A percentile compares a stretch with the other conserved stretches of the same genome.
Evolutionary conservation across 2,888 invertebrate species (phyloP).

Genomic region (Sipunculus nudus): DNA sequence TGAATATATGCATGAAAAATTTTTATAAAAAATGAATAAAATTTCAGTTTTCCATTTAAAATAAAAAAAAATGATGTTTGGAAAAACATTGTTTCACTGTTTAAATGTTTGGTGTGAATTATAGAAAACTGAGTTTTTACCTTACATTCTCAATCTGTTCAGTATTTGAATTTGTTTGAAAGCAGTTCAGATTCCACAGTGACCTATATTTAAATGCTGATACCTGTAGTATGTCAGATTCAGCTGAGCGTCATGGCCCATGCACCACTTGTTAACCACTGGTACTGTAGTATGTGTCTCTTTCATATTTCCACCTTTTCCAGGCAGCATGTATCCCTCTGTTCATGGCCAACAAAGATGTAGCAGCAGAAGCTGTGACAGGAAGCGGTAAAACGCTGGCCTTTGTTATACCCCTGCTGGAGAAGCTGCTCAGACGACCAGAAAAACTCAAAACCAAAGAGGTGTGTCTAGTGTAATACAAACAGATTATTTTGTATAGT

Average conservation of each 20-base stretch:
- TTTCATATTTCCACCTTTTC: constrained; percentile 5
- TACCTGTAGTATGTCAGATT: too few relatives aligned
- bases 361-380: constrained; percentile 97
- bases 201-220: too few relatives aligned
- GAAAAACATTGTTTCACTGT: too few relatives aligned
- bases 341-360: constrained; percentile 90
- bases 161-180: neutral
- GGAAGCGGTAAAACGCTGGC: constrained; percentile 98
- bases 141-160: neutral
- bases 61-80: too few relatives aligned
- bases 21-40: too few relatives aligned
- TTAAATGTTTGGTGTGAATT: too few relatives aligned
- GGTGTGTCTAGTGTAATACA: too few relatives aligned
- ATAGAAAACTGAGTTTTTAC: neutral
- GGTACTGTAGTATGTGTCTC: neutral
- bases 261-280: neutral
- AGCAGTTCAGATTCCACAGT: too few relatives aligned
- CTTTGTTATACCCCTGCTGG: constrained; percentile 90
- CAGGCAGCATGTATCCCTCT: constrained; percentile 89
- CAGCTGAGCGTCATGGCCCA: neutral
- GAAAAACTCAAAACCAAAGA: constrained; percentile 58
- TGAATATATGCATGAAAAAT: too few relatives aligned
- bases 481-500: too few relatives aligned
- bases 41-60: too few relatives aligned
- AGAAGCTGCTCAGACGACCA: constrained; percentile 73